phyloP scores from a whole-genome alignment of 2,888 invertebrate genomes.

The Cerceris ruficornis region DNA sequence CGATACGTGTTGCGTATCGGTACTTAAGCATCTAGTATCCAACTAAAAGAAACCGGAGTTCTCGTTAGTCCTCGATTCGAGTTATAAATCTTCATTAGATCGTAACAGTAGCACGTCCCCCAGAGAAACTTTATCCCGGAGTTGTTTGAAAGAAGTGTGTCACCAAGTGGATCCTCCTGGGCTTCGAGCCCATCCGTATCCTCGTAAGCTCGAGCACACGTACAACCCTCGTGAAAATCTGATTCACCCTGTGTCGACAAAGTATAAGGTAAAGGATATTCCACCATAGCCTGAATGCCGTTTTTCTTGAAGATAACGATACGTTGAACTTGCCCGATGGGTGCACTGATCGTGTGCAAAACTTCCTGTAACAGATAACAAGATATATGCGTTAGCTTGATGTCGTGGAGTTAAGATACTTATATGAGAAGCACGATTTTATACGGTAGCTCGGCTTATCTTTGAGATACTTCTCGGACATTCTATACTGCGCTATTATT shows the following conservation, averaged over 20 bases:
- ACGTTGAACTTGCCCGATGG: constrained; percentile 97
- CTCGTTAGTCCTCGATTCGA: constrained; percentile 15
- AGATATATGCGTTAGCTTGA: constrained; percentile 22
- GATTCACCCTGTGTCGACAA: constrained; percentile 23
- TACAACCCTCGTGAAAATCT: constrained; percentile 24
- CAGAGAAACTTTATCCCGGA: constrained; percentile 54
- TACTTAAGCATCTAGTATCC: background rate
- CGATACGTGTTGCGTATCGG: background rate
- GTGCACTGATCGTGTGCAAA: constrained; percentile 97
- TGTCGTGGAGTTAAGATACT: too few species aligned
- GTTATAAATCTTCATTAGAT: constrained; percentile 58
- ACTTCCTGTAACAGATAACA: constrained; percentile 93
- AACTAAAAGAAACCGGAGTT: constrained; percentile 7
- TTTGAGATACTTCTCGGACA: too few species aligned
- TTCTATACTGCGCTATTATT: too few species aligned
- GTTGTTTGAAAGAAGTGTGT: constrained; percentile 44
- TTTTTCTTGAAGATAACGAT: constrained; percentile 99
- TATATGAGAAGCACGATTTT: too few species aligned
- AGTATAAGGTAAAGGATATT: constrained; percentile 90
- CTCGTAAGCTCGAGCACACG: constrained; percentile 16
- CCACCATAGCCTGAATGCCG: constrained; percentile 99
- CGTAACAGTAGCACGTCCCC: constrained; percentile 43
- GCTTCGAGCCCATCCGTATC: constrained; percentile 41
- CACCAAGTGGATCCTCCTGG: constrained; percentile 56
- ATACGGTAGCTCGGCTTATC: too few species aligned